Conservation (phyloP, 2,888 invertebrate genomes). For the Hydrotaea diabolus region DNA sequence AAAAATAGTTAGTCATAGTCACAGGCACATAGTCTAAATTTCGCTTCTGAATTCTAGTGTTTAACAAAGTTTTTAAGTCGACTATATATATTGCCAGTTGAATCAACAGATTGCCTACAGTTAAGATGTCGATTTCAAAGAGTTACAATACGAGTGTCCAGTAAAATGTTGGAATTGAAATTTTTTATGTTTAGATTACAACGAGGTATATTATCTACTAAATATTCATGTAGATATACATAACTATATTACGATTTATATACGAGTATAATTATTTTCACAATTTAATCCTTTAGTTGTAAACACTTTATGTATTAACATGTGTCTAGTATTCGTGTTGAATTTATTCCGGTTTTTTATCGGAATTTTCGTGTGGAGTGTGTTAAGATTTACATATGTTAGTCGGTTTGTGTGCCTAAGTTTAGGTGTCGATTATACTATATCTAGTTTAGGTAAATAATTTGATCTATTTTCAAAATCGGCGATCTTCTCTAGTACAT, state of each 20-base stretch:
- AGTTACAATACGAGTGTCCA: too few relatives aligned
- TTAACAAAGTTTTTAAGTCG: too few relatives aligned
- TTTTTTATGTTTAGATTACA: too few relatives aligned
- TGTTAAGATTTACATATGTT: slow-evolving; percentile 1
- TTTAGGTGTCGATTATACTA: background rate
- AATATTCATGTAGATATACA: background rate
- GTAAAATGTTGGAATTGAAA: too few relatives aligned
- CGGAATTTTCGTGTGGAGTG: slow-evolving; percentile 2
- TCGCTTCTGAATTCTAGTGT: too few relatives aligned
- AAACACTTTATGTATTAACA: slow-evolving; percentile 37
- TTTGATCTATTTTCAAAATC: background rate
- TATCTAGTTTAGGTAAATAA: too few relatives aligned
- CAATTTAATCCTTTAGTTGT: slow-evolving; percentile 6
- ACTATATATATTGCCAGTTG: too few relatives aligned
- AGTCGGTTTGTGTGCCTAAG: background rate
- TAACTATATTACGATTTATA: background rate
- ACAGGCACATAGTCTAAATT: too few relatives aligned
- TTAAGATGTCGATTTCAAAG: too few relatives aligned
- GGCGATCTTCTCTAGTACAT: background rate
- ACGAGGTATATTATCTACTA: background rate
- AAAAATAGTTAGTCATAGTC: too few relatives aligned
- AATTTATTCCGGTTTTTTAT: background rate
- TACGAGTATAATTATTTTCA: slow-evolving; percentile 1
- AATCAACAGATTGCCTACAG: too few relatives aligned
- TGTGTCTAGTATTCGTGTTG: slow-evolving; percentile 20